These are phyloP conservation scores for Pelagia noctiluca DNA, from an alignment of 30 jellyfish, hydroid and myxozoan species.

Conservation along the genomic window DNA sequence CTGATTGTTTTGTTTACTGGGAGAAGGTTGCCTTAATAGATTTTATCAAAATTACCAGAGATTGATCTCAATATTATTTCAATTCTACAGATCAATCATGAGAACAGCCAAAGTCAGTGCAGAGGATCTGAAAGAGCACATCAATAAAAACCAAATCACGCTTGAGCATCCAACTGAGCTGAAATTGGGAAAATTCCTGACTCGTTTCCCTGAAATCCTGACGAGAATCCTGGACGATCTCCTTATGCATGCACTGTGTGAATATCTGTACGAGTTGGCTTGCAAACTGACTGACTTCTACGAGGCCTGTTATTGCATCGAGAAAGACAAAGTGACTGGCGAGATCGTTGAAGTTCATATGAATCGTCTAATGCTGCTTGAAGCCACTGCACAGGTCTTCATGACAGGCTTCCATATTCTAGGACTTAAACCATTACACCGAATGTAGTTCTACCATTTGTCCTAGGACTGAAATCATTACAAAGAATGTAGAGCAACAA, in stretches of 20 bases:
- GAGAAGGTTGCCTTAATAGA: too few species aligned
- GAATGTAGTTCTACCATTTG: conserved; percentile 56
- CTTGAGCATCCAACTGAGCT: conserved; percentile 87
- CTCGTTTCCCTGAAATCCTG: conserved; percentile 88
- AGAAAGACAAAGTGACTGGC: conserved; percentile 85
- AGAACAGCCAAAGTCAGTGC: conserved; percentile 82
- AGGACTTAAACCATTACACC: conserved; percentile 84
- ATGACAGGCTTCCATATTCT: conserved; percentile 85
- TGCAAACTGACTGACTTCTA: conserved; percentile 93
- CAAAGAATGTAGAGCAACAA: too few species aligned
- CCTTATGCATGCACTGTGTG: conserved; percentile 89
- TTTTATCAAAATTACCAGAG: too few species aligned
- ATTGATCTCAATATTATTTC: not conserved
- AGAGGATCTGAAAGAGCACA: conserved; percentile 44
- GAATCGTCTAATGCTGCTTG: conserved; percentile 90
- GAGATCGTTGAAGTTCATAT: conserved; percentile 80
- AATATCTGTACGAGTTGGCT: conserved; percentile 92
- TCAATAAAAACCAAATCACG: conserved; percentile 37
- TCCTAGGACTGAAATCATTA: too few species aligned
- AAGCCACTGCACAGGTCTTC: conserved; percentile 85
- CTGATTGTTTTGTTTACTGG: too few species aligned
- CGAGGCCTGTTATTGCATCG: conserved; percentile 93
- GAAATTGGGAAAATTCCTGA: conserved; percentile 81
- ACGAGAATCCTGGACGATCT: conserved; percentile 81
- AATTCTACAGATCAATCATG: conserved; percentile 80